phyloP scores from a whole-genome alignment of 2,888 invertebrate genomes.

The Limulus polyphemus region DNA sequence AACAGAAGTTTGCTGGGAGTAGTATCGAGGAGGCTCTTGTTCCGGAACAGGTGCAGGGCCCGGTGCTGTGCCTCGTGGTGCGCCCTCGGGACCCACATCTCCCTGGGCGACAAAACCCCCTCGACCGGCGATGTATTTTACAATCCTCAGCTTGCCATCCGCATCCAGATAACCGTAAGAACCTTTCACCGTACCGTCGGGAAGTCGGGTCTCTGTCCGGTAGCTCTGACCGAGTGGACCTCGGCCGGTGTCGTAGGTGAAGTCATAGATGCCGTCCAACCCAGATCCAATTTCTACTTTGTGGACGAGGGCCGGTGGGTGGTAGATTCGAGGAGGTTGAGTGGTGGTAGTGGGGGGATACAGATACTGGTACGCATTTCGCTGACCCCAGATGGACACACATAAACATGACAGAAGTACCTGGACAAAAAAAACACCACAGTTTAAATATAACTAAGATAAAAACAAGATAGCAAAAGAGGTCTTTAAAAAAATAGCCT shows the following conservation, averaged over 20 bases:
- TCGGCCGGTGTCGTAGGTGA: constrained; percentile 28
- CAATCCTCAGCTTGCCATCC: neutral
- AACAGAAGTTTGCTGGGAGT: no score
- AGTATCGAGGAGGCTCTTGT: no score
- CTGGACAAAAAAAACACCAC: no score
- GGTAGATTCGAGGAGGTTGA: constrained; percentile 9
- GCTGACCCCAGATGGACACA: no score
- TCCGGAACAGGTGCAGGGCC: no score
- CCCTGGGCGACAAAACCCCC: neutral
- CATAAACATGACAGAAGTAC: no score
- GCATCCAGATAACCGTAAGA: neutral
- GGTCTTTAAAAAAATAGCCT: no score
- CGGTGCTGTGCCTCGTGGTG: no score
- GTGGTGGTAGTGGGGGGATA: no score
- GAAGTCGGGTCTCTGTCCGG: constrained; percentile 26
- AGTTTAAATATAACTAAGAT: no score
- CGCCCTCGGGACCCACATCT: neutral
- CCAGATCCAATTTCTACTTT: constrained; percentile 26
- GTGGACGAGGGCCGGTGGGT: constrained; percentile 27
- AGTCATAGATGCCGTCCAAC: constrained; percentile 27
- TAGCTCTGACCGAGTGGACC: constrained; percentile 27
- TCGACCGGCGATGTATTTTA: neutral
- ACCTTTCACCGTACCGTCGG: constrained; percentile 27
- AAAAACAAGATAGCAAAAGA: no score
- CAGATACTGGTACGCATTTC: no score